Base-by-base conservation (phyloP, 1,140 invertebrate genomes). In the Trichonephila inaurata region DNA sequence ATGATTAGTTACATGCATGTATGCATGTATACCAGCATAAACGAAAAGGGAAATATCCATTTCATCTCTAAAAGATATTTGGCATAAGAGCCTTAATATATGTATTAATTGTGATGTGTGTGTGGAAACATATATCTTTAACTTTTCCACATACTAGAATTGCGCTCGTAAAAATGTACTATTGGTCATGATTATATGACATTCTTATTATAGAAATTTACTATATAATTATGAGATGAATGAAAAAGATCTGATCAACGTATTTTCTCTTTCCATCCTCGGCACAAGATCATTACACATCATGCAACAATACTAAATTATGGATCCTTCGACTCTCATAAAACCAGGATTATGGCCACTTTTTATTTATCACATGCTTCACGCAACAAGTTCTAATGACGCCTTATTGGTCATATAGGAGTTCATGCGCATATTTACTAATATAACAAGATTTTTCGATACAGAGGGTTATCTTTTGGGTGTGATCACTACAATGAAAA, bases 321-420 rank as follows among this genome's bases (percentile, higher is more conserved):
- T 64, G 62, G 62, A 64, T 64, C 62, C 62, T 33, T 40, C 18
- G 72, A 77, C 72, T 77, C 16, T 77, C 72, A 33, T 77, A 40
- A 77, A 77, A 77, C 72, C 72, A 19, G 72, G 33, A 77, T 77
- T 77, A 77, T 40, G 72, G 5, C 33, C 33, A 16, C 62, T 64
- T 64, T 64, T 64, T 64, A 64, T 77, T 77, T 40, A 77, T 77
- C 72, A 18, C 69, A 77, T 77, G 33, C 72, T 28, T 18, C 72
- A 77, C 72, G 18, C 18, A 77, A 40, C 72, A 77, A 77, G 72
- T 18, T 33, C 33, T 33, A 33, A 77, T 77, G 72, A 28, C 18
- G 72, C 28, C 18, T 5, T 77, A 64, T 64, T 64, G 21, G 21
- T 18, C 62, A 64, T 21, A 40, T 4, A 40, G 16, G 62, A 14